Conservation (phyloP, 2,888 invertebrate species). For the Drosophila trichaetosa region DNA sequence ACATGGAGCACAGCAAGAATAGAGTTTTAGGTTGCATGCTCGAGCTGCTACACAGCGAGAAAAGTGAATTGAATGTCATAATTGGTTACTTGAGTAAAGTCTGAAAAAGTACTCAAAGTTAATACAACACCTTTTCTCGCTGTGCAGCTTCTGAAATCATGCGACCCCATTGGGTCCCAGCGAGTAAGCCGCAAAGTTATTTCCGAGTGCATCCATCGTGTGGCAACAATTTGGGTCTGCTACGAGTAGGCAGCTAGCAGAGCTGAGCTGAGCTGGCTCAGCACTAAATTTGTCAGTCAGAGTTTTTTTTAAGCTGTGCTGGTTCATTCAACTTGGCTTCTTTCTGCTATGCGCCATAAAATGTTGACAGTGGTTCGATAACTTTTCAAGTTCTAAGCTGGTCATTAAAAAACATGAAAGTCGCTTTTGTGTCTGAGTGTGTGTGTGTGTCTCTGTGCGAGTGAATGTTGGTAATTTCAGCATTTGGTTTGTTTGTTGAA, state of each 20-base stretch:
- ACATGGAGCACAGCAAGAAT: constrained; percentile 5
- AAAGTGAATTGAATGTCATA: not conserved
- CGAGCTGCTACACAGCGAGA: not conserved
- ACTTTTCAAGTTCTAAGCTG: constrained; percentile 2
- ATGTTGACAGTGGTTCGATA: constrained; percentile 12
- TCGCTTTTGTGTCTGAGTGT: constrained; percentile 25
- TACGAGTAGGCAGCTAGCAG: constrained; percentile 9
- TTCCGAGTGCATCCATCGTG: constrained; percentile 52
- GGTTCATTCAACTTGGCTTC: constrained; percentile 64
- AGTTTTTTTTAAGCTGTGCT: constrained; percentile 38
- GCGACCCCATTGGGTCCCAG: constrained; percentile 22
- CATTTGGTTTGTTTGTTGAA: constrained; percentile 41
- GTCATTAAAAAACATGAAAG: constrained; percentile 53
- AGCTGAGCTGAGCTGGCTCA: constrained; percentile 3
- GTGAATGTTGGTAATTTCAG: constrained; percentile 55
- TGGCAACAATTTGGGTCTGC: constrained; percentile 21
- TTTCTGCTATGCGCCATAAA: constrained; percentile 20
- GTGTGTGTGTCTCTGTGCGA: not conserved
- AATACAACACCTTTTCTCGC: not conserved
- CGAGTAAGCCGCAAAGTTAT: constrained; percentile 54
- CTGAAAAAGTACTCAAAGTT: not conserved
- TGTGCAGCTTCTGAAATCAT: constrained; percentile 3
- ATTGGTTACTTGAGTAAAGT: not conserved
- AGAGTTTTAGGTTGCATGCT: not conserved
- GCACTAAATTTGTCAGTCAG: constrained; percentile 29